phyloP scores from a whole-genome alignment of 2,113 vertebrate species.

The Eonycteris spelaea region DNA sequence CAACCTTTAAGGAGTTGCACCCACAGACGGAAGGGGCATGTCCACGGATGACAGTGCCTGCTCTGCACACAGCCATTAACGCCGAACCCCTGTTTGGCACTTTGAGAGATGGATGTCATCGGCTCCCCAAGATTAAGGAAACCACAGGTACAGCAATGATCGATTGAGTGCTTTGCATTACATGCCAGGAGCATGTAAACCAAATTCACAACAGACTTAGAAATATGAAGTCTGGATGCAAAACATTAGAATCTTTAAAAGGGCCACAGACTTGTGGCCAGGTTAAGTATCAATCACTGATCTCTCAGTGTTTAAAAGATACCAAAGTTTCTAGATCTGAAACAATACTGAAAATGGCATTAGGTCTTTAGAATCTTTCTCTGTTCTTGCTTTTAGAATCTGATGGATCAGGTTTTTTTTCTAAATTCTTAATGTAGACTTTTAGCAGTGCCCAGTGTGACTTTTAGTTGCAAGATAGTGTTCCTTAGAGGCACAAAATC shows the following conservation, averaged over 20 bases:
- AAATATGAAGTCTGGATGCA: background rate
- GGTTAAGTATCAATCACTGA: background rate
- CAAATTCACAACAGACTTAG: background rate
- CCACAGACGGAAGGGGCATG: slow-evolving; percentile 89
- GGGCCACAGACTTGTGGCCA: background rate
- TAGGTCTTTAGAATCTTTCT: slow-evolving; percentile 3
- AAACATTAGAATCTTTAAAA: background rate
- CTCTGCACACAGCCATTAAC: slow-evolving; percentile 89
- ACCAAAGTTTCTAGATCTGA: background rate
- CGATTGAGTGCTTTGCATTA: background rate
- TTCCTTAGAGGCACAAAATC: background rate
- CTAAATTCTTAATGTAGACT: slow-evolving; percentile 12
- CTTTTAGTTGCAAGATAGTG: background rate
- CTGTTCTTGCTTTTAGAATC: slow-evolving; percentile 12
- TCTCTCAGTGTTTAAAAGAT: background rate
- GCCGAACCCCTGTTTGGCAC: slow-evolving; percentile 90
- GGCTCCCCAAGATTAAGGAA: slow-evolving; percentile 98
- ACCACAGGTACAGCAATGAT: slow-evolving; percentile 96
- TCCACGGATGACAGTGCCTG: slow-evolving; percentile 91
- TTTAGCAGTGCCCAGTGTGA: background rate
- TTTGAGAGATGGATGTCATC: slow-evolving; percentile 91
- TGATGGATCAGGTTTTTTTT: background rate
- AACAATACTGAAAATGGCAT: background rate
- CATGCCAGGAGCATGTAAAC: background rate
- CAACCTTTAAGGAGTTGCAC: slow-evolving; percentile 87